Evolutionary conservation across 2,113 vertebrate species (phyloP).

Genomic region (Calidris pygmaea): DNA sequence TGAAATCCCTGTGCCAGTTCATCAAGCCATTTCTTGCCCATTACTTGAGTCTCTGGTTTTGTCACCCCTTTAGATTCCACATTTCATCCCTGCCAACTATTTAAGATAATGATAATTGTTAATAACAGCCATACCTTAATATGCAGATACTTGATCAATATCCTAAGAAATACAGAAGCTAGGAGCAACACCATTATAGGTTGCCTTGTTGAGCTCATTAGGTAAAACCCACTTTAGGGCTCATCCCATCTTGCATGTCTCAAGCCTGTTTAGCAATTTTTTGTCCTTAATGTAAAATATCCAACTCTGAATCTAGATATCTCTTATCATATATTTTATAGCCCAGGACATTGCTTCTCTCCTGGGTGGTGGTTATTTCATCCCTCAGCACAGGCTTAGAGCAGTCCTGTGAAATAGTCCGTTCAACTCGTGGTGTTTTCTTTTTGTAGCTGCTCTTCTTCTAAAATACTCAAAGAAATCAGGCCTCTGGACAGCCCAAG

Average conservation of each 20-base stretch:
- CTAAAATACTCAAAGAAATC: slow-evolving; percentile 92
- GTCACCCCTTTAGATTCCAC: neutral
- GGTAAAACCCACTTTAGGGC: neutral
- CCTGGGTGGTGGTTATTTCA: neutral
- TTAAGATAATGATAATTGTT: neutral
- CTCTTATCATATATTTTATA: neutral
- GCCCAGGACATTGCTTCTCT: neutral
- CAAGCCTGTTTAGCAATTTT: neutral
- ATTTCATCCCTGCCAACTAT: neutral
- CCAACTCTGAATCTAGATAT: neutral
- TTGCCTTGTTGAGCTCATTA: neutral
- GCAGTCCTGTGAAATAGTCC: neutral
- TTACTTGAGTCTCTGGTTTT: neutral
- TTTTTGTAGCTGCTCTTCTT: slow-evolving; percentile 82
- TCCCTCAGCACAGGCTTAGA: neutral
- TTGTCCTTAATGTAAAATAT: neutral
- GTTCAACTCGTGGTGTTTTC: neutral
- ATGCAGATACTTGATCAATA: neutral
- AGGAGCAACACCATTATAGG: neutral
- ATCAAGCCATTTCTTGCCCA: neutral
- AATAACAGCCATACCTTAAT: neutral
- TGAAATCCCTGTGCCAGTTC: neutral
- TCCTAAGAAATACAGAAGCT: neutral
- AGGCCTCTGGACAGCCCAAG: slow-evolving; percentile 86
- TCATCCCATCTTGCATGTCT: neutral